Conservation (phyloP, 2,113 vertebrate species). For the Tor tambroides region DNA sequence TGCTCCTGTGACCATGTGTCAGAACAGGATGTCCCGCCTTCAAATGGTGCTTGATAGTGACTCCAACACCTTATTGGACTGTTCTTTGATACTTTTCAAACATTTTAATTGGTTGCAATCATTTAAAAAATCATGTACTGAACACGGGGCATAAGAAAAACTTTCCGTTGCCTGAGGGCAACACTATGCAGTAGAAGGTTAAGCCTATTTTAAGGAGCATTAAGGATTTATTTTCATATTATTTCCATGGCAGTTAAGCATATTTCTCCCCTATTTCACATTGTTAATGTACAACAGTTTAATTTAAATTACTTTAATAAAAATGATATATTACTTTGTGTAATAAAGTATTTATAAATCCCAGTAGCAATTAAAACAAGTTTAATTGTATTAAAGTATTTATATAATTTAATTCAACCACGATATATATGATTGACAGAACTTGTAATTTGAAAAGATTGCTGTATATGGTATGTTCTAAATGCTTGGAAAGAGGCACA, state of each 20-base stretch:
- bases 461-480: not conserved
- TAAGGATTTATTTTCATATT: not conserved
- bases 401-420: too few relatives aligned
- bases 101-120: too few relatives aligned
- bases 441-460: not conserved
- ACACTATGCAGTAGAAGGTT: too few relatives aligned
- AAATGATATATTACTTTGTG: not conserved
- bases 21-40: too few relatives aligned
- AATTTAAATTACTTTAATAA: not conserved
- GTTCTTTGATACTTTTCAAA: too few relatives aligned
- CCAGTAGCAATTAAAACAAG: not conserved
- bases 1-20: too few relatives aligned
- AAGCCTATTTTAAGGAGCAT: not conserved
- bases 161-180: too few relatives aligned
- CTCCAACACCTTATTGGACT: too few relatives aligned
- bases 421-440: not conserved
- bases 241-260: not conserved
- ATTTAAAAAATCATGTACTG: too few relatives aligned
- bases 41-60: too few relatives aligned
- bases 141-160: too few relatives aligned
- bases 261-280: not conserved
- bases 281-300: not conserved
- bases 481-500: not conserved
- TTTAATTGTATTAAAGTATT: not conserved
- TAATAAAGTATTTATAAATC: not conserved